phyloP scores from a whole-genome alignment of 2,888 invertebrate species.

The Zygogramma bicolorata region DNA sequence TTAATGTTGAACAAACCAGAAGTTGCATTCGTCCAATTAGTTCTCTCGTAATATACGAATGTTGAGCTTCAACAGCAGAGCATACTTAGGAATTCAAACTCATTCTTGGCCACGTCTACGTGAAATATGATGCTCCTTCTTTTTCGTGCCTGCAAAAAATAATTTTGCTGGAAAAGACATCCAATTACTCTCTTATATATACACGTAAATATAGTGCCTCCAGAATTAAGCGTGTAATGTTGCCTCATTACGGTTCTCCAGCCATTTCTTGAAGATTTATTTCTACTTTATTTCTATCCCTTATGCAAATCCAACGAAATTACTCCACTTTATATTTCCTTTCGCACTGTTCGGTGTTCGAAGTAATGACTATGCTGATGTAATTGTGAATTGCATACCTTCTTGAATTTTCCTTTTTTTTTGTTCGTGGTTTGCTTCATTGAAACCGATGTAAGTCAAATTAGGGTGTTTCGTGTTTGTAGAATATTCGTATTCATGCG shows the following conservation, averaged over 20 bases:
- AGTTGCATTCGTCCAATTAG: neutral
- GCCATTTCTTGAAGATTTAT: slow-evolving; percentile 23
- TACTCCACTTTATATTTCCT: slow-evolving; percentile 39
- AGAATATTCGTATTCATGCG: no score
- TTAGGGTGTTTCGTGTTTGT: no score
- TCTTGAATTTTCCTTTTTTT: neutral
- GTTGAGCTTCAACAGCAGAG: neutral
- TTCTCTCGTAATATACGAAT: neutral
- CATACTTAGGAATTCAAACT: neutral
- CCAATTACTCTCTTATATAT: slow-evolving; percentile 21
- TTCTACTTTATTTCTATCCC: slow-evolving; percentile 30
- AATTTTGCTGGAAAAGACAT: slow-evolving; percentile 15
- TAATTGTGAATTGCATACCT: slow-evolving; percentile 7
- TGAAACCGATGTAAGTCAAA: neutral
- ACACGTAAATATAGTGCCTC: slow-evolving; percentile 30
- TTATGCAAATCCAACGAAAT: slow-evolving; percentile 39
- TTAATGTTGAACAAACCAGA: no score
- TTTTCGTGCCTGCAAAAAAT: neutral
- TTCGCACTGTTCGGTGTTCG: slow-evolving; percentile 25
- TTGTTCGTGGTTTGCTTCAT: neutral
- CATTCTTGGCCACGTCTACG: neutral
- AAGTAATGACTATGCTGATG: slow-evolving; percentile 16
- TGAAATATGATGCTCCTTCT: neutral
- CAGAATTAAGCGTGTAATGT: slow-evolving; percentile 41
- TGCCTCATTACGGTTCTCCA: slow-evolving; percentile 34